These are phyloP conservation scores for Chrysodeixis includens DNA, from an alignment of 2,888 invertebrate genomes.

Conservation along the genomic window DNA sequence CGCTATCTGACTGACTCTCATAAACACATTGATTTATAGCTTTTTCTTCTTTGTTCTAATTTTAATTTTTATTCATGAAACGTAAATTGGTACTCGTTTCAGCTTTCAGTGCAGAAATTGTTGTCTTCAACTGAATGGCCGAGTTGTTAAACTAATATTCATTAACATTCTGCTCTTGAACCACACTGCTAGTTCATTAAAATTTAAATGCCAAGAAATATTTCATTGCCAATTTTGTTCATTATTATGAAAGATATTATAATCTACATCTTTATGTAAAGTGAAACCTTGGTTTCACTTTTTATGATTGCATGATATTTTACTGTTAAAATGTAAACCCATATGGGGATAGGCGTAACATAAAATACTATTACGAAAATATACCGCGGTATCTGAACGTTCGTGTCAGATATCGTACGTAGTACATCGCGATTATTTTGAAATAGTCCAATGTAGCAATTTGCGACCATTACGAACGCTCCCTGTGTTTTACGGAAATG, in stretches of 20 bases:
- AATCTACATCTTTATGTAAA: constrained; percentile 57
- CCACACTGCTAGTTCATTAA: constrained; percentile 29
- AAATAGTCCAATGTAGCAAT: background rate
- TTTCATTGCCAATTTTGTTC: constrained; percentile 39
- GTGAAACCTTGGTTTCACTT: constrained; percentile 84
- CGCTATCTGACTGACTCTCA: constrained; percentile 20
- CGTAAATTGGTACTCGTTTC: background rate
- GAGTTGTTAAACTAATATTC: constrained; percentile 27
- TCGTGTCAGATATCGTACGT: constrained; percentile 20
- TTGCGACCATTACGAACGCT: constrained; percentile 4
- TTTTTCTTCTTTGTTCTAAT: constrained; percentile 41
- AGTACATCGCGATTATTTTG: constrained; percentile 8
- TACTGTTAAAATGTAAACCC: constrained; percentile 69
- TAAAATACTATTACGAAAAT: constrained; percentile 56
- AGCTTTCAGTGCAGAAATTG: constrained; percentile 14
- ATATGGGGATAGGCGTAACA: constrained; percentile 70
- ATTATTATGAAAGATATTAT: constrained; percentile 56
- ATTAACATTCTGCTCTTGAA: constrained; percentile 22
- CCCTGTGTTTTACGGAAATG: constrained; percentile 2
- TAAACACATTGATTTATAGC: constrained; percentile 44
- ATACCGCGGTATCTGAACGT: constrained; percentile 24
- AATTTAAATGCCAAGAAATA: constrained; percentile 33
- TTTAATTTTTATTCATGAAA: constrained; percentile 26
- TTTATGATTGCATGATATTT: constrained; percentile 80
- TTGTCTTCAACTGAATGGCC: constrained; percentile 5